Base-by-base conservation (phyloP, 2,797 vertebrate species). In the Oophaga sylvatica region DNA sequence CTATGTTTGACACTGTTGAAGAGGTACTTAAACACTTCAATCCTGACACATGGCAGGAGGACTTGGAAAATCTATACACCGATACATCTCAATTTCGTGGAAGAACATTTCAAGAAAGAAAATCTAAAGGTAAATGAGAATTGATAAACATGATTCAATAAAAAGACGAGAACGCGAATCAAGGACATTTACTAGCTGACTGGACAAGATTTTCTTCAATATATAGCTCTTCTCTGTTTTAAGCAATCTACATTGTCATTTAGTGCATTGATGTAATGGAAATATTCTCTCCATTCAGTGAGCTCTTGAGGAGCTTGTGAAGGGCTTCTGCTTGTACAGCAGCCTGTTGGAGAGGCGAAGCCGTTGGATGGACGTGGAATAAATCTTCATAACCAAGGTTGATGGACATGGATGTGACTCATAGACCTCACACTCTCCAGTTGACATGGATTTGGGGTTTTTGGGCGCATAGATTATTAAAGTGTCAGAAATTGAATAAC, bases 11-110 rank as follows among this genome's bases (percentile, higher is more conserved):
- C 90, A 99, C 97, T 0, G 95, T 99, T 78, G 97, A 99, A 87
- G 96, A 99, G 88, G 94, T 99, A 17, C 93, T 99, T 63, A 96
- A 92, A 90, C 94, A 96, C 90, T 95, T 99, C 76, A 97, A 96
- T 90, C 98, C 98, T 0, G 94, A 96, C 7, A 97, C 97, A 5
- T 99, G 98, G 98, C 96, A 95, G 91, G 96, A 98, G 84, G 98
- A 99, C 90, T 95, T 99, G 1, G 96, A 97, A 90, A 97, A 93
- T 90, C 94, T 99, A 83, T 97, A 97, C 92, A 94, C 95, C 41
- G 96, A 97, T 48, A 96, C 94, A 2, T 94, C 96, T 62, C 95
- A 95, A 80, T 96, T 96, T 87, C 95, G 96, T 90, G 97, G 97
- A 87, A 95, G 96, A 67, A 95, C 96, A 41, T 99, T 96, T 91